Conservation (phyloP, 2,797 vertebrate genomes). For the Gymnothorax reevesii region DNA sequence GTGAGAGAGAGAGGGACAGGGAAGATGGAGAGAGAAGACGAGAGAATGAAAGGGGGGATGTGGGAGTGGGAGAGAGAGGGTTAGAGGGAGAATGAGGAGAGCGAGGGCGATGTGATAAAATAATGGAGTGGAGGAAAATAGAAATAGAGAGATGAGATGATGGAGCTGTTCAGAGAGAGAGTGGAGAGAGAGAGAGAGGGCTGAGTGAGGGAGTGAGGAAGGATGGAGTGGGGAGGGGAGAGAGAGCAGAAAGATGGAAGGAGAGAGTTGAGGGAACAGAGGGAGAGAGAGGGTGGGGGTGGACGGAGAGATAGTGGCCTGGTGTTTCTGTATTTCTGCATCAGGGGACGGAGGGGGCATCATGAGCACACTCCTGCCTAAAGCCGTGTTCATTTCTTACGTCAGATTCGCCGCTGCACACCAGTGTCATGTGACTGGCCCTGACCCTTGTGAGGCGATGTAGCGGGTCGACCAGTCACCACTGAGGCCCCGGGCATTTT, state of each 20-base stretch:
- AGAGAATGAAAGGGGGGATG: neutral
- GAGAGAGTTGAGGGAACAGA: neutral
- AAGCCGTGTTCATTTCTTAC: neutral
- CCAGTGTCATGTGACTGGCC: neutral
- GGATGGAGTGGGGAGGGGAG: neutral
- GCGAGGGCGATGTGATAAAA: too few relatives aligned
- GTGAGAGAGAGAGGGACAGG: neutral
- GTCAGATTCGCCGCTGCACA: neutral
- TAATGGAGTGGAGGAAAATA: too few relatives aligned
- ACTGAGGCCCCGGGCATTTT: neutral
- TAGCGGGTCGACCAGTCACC: conserved; percentile 23
- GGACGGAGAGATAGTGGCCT: conserved; percentile 8
- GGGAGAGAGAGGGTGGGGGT: neutral
- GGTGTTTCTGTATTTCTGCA: conserved; percentile 29
- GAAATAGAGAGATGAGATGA: too few relatives aligned
- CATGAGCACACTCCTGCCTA: neutral
- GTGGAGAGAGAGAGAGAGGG: neutral
- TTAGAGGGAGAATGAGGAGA: neutral
- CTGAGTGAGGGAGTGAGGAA: neutral
- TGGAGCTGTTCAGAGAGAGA: too few relatives aligned
- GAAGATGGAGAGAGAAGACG: conserved; percentile 16
- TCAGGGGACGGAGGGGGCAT: neutral
- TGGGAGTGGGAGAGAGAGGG: neutral
- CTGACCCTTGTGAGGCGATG: conserved; percentile 41
- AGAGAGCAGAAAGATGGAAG: neutral